Base-by-base conservation (phyloP, 2,888 invertebrate species). In the Nesidiocoris tenuis region DNA sequence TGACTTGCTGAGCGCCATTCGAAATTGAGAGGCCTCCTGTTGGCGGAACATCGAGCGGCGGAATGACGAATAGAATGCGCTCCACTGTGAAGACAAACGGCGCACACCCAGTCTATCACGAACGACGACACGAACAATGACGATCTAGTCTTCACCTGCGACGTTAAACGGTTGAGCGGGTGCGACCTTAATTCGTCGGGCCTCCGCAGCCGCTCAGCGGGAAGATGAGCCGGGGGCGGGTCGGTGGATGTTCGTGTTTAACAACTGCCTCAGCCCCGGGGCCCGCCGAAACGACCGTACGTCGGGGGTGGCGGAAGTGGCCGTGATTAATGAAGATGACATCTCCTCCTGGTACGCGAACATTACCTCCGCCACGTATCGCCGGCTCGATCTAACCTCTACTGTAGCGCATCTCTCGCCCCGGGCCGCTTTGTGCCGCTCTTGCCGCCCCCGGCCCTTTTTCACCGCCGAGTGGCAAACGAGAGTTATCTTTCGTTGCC, bases 291-390 rank as follows among this genome's bases (percentile, higher is more conserved):
- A 24, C 70, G 23, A 59, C 59, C 57, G 70, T n/a, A 39, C 39
- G 39, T 12, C 3, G 12, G 39, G 39, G 39, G 39, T 39, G 39
- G 39, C 70, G 70, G 59, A 70, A 70, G 59, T 70, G 57, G 57
- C 59, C 7, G 59, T 70, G 70, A 70, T 70, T 70, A 70, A 70
- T 70, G 70, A 70, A 70, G 57, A 70, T 70, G 70, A 70, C 70
- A 70, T 70, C 70, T 70, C 70, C 70, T 70, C 70, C 70, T 70
- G 70, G 70, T 70, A 70, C 70, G 39, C 39, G 70, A 70, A 59
- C 70, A 70, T 70, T 70, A 70, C 70, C 70, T 18, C 59, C 59
- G 59, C 59, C 70, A 70, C 70, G 39, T 39, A 39, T 39, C 39
- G 12, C 39, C 39, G 12, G 39, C 39, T 39, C 3, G 39, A 39